Evolutionary conservation across 2,797 vertebrate genomes (phyloP).

Genomic region (Manis javanica): DNA sequence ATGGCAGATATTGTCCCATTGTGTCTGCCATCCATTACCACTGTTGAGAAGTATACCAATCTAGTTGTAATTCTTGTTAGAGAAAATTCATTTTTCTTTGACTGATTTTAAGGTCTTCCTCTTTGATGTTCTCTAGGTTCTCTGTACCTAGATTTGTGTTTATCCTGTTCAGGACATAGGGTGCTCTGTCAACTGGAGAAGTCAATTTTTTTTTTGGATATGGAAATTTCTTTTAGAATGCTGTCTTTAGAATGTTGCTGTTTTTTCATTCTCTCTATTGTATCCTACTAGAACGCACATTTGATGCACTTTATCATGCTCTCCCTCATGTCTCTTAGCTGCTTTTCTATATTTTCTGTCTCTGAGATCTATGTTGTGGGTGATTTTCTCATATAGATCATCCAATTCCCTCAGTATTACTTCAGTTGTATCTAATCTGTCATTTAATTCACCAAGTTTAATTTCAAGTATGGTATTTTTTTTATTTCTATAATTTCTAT

Average conservation of each 20-base stretch:
- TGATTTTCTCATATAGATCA: neutral
- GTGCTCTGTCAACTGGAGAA: neutral
- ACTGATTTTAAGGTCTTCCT: neutral
- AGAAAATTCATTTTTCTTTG: neutral
- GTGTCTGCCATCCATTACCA: neutral
- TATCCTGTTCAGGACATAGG: neutral
- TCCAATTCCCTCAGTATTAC: neutral
- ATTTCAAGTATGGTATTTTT: neutral
- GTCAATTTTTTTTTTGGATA: slow-evolving; percentile 1
- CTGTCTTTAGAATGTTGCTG: neutral
- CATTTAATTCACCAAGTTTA: neutral
- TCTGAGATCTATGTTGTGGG: neutral
- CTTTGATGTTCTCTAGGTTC: neutral
- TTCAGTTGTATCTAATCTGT: neutral
- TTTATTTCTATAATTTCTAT: slow-evolving; percentile 5
- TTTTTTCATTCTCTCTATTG: neutral
- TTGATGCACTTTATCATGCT: neutral
- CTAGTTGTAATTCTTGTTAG: neutral
- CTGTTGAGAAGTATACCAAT: neutral
- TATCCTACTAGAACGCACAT: neutral
- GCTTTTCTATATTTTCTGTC: neutral
- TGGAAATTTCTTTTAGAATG: neutral
- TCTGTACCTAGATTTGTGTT: neutral
- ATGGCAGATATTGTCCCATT: neutral
- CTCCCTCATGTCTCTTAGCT: neutral